phyloP scores from a whole-genome alignment of 2,113 vertebrate genomes.

The Phalacrocorax aristotelis region DNA sequence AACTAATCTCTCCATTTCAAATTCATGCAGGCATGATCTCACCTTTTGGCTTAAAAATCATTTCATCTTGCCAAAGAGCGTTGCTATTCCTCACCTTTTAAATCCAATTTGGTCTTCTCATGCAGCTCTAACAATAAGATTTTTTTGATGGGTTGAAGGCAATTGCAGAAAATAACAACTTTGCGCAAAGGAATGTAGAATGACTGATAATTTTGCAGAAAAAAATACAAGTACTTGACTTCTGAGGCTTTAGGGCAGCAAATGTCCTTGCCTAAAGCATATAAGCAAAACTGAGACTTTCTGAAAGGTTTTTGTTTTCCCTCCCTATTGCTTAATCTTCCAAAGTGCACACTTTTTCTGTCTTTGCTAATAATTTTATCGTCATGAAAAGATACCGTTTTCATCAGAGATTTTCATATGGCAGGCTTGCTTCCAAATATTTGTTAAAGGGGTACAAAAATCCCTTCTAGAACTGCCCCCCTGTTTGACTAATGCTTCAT shows the following conservation, averaged over 20 bases:
- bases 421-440: constrained; percentile 1
- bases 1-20: not conserved
- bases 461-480: not conserved
- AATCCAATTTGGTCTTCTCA: constrained; percentile 23
- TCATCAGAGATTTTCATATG: not conserved
- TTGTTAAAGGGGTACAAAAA: not conserved
- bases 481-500: not conserved
- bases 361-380: not conserved
- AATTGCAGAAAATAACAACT: constrained; percentile 49
- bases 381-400: not conserved
- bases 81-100: constrained; percentile 42
- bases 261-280: not conserved
- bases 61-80: constrained; percentile 8
- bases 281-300: not conserved
- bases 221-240: not conserved
- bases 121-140: constrained; percentile 1
- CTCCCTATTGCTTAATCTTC: not conserved
- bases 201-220: constrained; percentile 38
- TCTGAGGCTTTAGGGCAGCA: not conserved
- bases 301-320: not conserved
- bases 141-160: constrained; percentile 2
- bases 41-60: constrained; percentile 52
- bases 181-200: not conserved
- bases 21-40: constrained; percentile 6
- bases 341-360: not conserved